Conservation (phyloP, 2,888 invertebrate species). For the Nephrotoma guestfalica region DNA sequence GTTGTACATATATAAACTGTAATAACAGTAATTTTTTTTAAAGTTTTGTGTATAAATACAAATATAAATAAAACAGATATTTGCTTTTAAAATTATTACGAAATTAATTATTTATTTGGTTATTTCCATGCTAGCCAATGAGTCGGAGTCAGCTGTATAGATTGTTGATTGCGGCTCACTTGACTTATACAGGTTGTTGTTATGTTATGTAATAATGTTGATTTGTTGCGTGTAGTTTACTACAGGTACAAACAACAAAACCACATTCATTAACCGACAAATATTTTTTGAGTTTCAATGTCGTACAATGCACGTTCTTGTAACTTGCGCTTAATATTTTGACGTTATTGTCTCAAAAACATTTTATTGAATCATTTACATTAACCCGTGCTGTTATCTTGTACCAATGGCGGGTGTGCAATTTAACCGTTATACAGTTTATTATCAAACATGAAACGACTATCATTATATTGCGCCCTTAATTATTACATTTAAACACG, state of each 20-base stretch:
- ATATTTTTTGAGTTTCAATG: not conserved
- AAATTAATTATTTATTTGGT: not conserved
- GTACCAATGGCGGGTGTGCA: no score
- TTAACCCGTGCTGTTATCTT: not conserved
- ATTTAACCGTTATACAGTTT: not conserved
- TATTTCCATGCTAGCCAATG: not conserved
- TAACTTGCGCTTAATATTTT: not conserved
- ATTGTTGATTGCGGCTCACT: not conserved
- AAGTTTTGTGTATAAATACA: not conserved
- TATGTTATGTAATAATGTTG: not conserved
- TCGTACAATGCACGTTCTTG: not conserved
- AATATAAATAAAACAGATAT: not conserved
- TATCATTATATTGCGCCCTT: no score
- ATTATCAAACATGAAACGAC: not conserved
- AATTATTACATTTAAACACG: no score
- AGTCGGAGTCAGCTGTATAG: not conserved
- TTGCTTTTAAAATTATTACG: not conserved
- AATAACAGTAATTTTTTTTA: not conserved
- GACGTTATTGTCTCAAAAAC: not conserved
- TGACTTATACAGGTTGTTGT: not conserved
- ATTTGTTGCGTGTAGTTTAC: not conserved
- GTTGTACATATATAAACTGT: not conserved
- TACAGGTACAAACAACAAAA: no score
- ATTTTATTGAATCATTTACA: not conserved
- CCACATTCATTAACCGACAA: not conserved